phyloP scores from a whole-genome alignment of 2,797 vertebrate genomes.

The Micropoecilia bifurca region DNA sequence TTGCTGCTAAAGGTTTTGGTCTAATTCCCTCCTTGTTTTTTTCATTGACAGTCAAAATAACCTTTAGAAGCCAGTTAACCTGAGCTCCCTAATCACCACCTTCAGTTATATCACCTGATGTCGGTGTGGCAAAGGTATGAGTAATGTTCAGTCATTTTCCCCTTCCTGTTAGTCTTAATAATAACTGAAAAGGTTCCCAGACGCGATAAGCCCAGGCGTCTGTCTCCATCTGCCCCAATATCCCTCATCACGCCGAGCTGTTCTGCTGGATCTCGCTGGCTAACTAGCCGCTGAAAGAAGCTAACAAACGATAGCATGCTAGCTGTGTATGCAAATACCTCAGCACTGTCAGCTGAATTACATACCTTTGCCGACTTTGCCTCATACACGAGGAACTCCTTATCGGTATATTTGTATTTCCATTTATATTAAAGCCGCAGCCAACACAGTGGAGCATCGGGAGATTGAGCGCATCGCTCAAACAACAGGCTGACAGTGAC shows the following conservation, averaged over 20 bases:
- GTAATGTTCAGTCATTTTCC: not conserved
- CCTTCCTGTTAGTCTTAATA: not conserved
- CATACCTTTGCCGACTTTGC: constrained; percentile 48
- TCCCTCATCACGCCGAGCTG: constrained; percentile 20
- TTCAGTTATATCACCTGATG: constrained; percentile 7
- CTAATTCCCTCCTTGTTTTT: not conserved
- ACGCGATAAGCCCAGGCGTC: constrained; percentile 1
- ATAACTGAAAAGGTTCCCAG: constrained; percentile 45
- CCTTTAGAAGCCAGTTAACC: not conserved
- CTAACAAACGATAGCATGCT: constrained; percentile 60
- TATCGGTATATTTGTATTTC: constrained; percentile 29
- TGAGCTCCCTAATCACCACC: constrained; percentile 3
- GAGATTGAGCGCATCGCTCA: constrained; percentile 45
- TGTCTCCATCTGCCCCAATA: constrained; percentile 11
- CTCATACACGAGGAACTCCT: not conserved
- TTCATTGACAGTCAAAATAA: not conserved
- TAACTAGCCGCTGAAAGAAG: constrained; percentile 47
- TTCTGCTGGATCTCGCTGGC: constrained; percentile 43
- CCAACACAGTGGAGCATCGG: constrained; percentile 6
- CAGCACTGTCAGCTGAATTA: not conserved
- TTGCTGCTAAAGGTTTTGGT: not conserved
- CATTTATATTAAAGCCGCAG: constrained; percentile 11
- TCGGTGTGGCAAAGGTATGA: not conserved
- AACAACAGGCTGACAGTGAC: constrained; percentile 54
- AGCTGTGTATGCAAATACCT: constrained; percentile 22